A percentile compares a stretch with the other conserved stretches of the same genome.
These are phyloP conservation scores for Patella pellucida DNA, from an alignment of 2,888 invertebrate genomes.

Conservation along the genomic window DNA sequence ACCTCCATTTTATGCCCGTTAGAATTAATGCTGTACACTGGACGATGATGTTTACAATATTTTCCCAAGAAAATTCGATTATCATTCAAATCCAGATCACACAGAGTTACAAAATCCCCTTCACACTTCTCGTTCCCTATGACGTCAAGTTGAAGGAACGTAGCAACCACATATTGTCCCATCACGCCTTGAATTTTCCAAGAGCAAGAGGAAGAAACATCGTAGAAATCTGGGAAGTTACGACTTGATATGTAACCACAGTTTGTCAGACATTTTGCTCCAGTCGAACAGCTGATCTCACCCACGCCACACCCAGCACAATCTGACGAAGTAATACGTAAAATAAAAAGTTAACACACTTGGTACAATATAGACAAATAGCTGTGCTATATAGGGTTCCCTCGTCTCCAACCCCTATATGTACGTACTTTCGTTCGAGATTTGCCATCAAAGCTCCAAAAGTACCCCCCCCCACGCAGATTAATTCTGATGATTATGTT, in stretches of 20 bases:
- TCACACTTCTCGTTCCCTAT: constrained; percentile 14
- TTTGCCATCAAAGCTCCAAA: background rate
- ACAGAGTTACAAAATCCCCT: constrained; percentile 19
- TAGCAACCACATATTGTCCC: constrained; percentile 18
- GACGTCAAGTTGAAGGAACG: constrained; percentile 17
- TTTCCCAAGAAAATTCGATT: background rate
- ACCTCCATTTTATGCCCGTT: constrained; percentile 18
- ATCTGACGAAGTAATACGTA: background rate
- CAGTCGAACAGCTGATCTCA: constrained; percentile 15
- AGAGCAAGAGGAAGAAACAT: constrained; percentile 9
- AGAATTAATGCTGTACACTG: constrained; percentile 8
- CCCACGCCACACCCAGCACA: constrained; percentile 19
- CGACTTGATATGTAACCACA: constrained; percentile 21
- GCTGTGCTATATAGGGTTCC: too few species aligned
- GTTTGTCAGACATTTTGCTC: background rate
- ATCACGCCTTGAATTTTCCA: constrained; percentile 17
- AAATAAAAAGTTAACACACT: background rate
- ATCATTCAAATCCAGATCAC: constrained; percentile 6
- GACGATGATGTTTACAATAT: constrained; percentile 13
- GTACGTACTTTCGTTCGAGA: background rate
- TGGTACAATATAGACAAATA: too few species aligned
- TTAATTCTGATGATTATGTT: too few species aligned
- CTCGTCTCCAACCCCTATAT: background rate
- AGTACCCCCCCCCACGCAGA: too few species aligned
- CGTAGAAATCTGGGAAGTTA: constrained; percentile 16